These are phyloP conservation scores for Octomys mimax DNA, from an alignment of 2,797 vertebrate genomes.

Conservation along the genomic window DNA sequence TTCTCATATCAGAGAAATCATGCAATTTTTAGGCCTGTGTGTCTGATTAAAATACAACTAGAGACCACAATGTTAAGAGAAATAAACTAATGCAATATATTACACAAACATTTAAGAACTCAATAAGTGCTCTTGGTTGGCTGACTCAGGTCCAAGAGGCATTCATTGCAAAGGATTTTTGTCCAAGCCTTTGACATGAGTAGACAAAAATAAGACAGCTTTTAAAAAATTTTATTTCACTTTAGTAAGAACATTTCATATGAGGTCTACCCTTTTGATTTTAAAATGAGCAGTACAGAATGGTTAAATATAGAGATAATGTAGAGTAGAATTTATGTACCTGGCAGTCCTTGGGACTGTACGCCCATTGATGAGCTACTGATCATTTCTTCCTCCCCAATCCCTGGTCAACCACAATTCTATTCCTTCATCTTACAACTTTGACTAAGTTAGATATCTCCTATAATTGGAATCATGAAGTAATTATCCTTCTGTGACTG, in stretches of 20 bases:
- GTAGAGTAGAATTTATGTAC: background rate
- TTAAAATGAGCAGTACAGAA: background rate
- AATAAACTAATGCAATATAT: background rate
- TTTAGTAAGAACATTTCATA: background rate
- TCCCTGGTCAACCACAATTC: background rate
- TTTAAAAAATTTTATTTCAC: background rate
- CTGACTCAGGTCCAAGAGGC: background rate
- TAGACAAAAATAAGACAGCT: background rate
- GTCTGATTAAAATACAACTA: background rate
- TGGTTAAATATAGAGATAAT: background rate
- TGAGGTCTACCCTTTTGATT: background rate
- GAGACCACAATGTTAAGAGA: background rate
- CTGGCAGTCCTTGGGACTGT: background rate
- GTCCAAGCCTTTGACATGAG: background rate
- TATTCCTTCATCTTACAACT: background rate
- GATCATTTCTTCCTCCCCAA: background rate
- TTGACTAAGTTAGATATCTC: background rate
- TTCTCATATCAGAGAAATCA: background rate
- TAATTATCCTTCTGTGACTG: background rate
- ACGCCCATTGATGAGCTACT: background rate
- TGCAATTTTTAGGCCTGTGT: background rate
- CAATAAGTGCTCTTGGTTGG: background rate
- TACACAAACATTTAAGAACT: conserved; percentile 16
- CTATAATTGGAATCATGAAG: background rate
- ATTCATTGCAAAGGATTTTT: background rate